Evolutionary conservation across 2,113 vertebrate species (phyloP), one percentile per base, ranked within the genome.

Genomic region (Narcine bancroftii): DNA sequence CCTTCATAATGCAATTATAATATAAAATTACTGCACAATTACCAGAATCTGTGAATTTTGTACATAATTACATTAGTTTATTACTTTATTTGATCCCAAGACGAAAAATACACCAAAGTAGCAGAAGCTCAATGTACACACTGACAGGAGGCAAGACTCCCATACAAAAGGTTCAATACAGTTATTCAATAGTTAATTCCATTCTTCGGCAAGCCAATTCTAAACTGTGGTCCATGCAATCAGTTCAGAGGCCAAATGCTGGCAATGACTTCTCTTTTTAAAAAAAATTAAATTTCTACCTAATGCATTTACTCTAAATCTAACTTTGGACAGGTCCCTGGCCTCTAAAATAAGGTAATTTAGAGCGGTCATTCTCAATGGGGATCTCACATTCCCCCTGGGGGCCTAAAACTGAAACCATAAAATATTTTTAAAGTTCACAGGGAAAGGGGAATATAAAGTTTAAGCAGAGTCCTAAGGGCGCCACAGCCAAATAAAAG

Each of bases 11-110:
- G 42, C 21, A 91, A 42, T 47, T 91, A 42, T 47, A 91, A 66
- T 66, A 60, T 15, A 89, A 89, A 83, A 65, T 65, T 89, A 91
- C 26, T 91, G 65, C 65, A 69, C 65, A 69, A 69, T 69, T 65
- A 39, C n/a, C n/a, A n/a, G n/a, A n/a, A n/a, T 69, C 36, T 24
- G 69, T 47, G 9, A 89, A 69, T 69, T 69, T 36, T 91, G 56
- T n/a, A 69, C 65, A 89, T 89, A 91, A 71, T 91, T 91, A 91
- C 36, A 3, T 60, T 24, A 10, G 42, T 69, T 11, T 45, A 91
- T 45, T 69, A 2, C 6, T 39, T 19, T 7, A 0, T 69, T 91
- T 69, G 45, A 42, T 47, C 17, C 66, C 7, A 47, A 47, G 39
- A 91, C 45, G n/a, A 91, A 36, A 21, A 0, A 13, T n/a, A 63